Base-by-base conservation (phyloP, 1,140 invertebrate genomes). In the Bombus vancouverensis region DNA sequence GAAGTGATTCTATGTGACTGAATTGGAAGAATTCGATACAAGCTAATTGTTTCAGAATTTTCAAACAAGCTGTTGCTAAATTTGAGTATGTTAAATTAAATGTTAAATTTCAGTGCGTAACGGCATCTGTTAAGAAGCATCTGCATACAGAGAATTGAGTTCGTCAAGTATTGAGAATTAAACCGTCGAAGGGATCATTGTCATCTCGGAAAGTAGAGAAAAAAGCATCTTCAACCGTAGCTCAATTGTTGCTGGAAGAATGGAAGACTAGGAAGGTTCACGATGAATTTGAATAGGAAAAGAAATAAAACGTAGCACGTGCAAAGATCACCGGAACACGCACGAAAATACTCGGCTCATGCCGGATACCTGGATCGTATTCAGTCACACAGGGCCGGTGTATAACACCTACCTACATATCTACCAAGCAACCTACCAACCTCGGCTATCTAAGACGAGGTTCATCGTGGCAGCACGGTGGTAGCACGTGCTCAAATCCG, bases 401-500 rank as follows among this genome's bases (percentile, higher is more conserved):
- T 79, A 83, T 81, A 83, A 68, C 83, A 85, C 87, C 79, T 87
- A 88, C 88, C 88, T 86, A 90, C 47, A 0, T 85, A 87, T 77
- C 71, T 76, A 76, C 78, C 47, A 86, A 75, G 34, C 75, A 72
- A 79, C 74, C 85, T 71, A 90, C 66, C 87, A 82, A 82, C 87
- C 87, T 87, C 79, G 68, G 73, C 87, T 78, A 71, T 85, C 78
- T 76, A 78, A 86, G 78, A 81, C 79, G 83, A 22, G 39, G 86
- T 71, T 71, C 83, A 76, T 87, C 89, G 83, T 82, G 28, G 80
- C 84, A 34, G 73, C 83, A 76, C 87, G 92, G 93, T 93, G 92
- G 93, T 93, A 93, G 93, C 93, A 94, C 93, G 93, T 93, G 94
- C 94, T 94, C 91, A 94, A 94, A 94, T 95, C 94, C 92, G 90